Evolutionary conservation across 2,888 invertebrate species (phyloP).

Genomic region (Apamea monoglypha): DNA sequence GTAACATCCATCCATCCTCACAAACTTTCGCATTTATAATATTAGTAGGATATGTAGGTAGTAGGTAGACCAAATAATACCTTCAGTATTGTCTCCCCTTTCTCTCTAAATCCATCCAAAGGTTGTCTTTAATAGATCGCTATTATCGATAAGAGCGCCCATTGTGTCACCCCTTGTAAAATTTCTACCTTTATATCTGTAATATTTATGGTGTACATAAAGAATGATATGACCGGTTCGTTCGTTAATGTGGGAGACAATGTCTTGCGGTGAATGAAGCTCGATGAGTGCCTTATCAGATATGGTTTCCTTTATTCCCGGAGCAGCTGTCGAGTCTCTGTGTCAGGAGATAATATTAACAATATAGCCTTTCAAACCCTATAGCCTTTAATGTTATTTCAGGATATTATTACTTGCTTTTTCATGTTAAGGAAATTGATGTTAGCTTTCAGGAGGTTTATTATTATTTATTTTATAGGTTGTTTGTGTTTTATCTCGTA

Average conservation of each 20-base stretch:
- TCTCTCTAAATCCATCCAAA: not conserved
- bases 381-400: conserved; percentile 12
- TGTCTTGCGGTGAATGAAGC: conserved; percentile 27
- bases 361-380: conserved; percentile 20
- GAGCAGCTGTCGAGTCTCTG: conserved; percentile 31
- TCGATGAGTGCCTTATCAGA: conserved; percentile 31
- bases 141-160: not conserved
- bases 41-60: too few species aligned
- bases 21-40: too few species aligned
- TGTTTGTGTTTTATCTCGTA: not conserved
- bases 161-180: not conserved
- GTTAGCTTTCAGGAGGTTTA: not conserved
- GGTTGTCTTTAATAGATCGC: not conserved
- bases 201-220: not conserved
- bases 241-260: conserved; percentile 30
- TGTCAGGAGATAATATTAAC: conserved; percentile 24
- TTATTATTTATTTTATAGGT: not conserved
- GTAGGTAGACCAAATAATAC: not conserved
- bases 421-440: conserved; percentile 7
- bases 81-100: not conserved
- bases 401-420: conserved; percentile 24
- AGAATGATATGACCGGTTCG: not conserved
- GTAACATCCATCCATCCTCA: too few species aligned
- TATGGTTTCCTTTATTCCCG: conserved; percentile 36
- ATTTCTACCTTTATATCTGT: not conserved